Evolutionary conservation across 2,113 vertebrate species (phyloP).

Genomic region (Mirza zaza): DNA sequence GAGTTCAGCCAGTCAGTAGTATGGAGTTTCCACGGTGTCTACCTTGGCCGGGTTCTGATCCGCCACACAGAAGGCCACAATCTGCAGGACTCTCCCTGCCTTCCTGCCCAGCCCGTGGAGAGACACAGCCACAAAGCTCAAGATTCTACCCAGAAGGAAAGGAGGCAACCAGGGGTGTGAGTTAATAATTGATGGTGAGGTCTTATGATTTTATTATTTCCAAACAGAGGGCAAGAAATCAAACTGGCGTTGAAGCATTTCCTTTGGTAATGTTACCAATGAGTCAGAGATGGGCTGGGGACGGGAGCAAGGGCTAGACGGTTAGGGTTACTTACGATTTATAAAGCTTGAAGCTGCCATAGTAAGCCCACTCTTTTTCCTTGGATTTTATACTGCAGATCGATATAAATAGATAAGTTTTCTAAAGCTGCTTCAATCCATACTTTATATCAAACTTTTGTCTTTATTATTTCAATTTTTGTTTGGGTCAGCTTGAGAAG

Average conservation of each 20-base stretch:
- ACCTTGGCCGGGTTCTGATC: neutral
- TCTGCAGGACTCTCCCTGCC: neutral
- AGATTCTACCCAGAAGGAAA: neutral
- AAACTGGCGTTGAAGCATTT: neutral
- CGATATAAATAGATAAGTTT: neutral
- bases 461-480: conserved; percentile 17
- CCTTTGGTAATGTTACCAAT: neutral
- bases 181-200: conserved; percentile 51
- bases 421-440: neutral
- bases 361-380: neutral
- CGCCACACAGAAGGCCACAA: neutral
- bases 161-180: neutral
- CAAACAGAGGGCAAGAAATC: conserved; percentile 40
- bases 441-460: neutral
- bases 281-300: neutral
- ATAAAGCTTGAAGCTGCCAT: neutral
- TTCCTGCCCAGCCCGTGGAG: neutral
- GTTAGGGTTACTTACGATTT: neutral
- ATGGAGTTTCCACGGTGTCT: neutral
- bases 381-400: neutral
- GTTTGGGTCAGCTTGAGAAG: neutral
- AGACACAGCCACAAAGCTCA: neutral
- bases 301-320: neutral
- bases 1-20: neutral
- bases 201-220: conserved; percentile 43